phyloP scores from a whole-genome alignment of 2,888 invertebrate genomes.

The Xanthorhoe spadicearia region DNA sequence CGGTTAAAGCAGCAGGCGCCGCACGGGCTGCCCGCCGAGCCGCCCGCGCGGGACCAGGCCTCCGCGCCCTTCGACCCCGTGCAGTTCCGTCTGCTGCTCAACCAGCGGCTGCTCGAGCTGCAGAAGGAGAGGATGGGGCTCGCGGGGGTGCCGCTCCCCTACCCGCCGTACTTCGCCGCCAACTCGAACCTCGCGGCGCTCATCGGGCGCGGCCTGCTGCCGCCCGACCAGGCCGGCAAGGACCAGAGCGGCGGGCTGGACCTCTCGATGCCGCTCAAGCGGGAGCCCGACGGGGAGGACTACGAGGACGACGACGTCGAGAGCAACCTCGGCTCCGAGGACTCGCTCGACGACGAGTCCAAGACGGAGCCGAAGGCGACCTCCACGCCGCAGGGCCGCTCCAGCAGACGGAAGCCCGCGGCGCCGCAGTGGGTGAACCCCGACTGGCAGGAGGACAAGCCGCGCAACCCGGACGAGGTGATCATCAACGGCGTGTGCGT shows the following conservation, averaged over 20 bases:
- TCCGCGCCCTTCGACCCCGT: slow-evolving; percentile 94
- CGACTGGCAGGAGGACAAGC: slow-evolving; percentile 92
- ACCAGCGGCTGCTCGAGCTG: slow-evolving; percentile 94
- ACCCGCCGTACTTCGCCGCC: slow-evolving; percentile 91
- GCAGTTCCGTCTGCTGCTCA: slow-evolving; percentile 94
- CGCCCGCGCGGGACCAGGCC: slow-evolving; percentile 90
- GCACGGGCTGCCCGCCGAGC: slow-evolving; percentile 90
- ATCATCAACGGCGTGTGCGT: slow-evolving; percentile 98
- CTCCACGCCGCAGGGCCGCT: slow-evolving; percentile 76
- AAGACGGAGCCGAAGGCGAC: slow-evolving; percentile 85
- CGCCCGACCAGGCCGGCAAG: slow-evolving; percentile 86
- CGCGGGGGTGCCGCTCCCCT: slow-evolving; percentile 90
- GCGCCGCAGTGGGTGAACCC: slow-evolving; percentile 99
- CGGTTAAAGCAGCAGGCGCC: slow-evolving; percentile 96
- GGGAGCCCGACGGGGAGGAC: slow-evolving; percentile 90
- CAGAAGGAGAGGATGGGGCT: slow-evolving; percentile 94
- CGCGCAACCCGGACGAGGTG: slow-evolving; percentile 88
- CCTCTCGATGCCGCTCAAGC: slow-evolving; percentile 93
- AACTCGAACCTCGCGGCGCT: slow-evolving; percentile 91
- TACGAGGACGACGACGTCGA: slow-evolving; percentile 92
- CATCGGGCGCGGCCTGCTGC: slow-evolving; percentile 88
- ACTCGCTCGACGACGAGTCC: slow-evolving; percentile 85
- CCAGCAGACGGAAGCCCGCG: slow-evolving; percentile 94
- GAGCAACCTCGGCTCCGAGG: slow-evolving; percentile 90
- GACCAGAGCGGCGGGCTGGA: slow-evolving; percentile 94